Percentiles rank a stretch among this genome's conserved stretches.
Evolutionary conservation across 2,797 vertebrate species (phyloP).

Genomic region (Hafferia zeledoni): DNA sequence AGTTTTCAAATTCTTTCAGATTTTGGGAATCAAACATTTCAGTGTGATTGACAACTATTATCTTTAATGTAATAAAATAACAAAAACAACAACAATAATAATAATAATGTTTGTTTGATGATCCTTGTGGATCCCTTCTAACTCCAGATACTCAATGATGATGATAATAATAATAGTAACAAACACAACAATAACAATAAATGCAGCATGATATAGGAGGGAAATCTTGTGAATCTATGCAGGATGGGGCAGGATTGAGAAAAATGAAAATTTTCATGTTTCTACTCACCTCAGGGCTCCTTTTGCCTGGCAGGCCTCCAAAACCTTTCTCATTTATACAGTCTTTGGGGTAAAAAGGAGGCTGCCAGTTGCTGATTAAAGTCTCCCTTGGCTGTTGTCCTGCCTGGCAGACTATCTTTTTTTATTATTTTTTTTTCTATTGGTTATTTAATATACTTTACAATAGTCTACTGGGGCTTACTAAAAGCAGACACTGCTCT

Average conservation of each 20-base stretch:
- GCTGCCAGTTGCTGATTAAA: conserved; percentile 25
- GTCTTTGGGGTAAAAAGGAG: conserved; percentile 3
- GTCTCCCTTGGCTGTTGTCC: conserved; percentile 45
- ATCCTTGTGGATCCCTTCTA: not conserved
- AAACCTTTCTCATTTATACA: conserved; percentile 27
- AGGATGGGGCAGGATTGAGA: not conserved
- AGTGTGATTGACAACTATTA: not conserved
- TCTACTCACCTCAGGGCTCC: not conserved
- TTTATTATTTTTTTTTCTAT: not conserved
- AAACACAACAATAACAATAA: not conserved
- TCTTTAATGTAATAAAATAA: not conserved
- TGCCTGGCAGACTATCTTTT: not conserved
- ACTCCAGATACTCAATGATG: not conserved
- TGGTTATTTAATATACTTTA: conserved; percentile 42
- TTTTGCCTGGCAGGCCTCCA: conserved; percentile 29
- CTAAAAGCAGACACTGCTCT: not conserved
- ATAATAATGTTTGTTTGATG: not conserved
- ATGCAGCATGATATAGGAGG: not conserved
- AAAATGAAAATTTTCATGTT: not conserved
- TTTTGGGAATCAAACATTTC: not conserved
- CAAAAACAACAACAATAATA: not conserved
- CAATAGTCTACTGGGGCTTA: not conserved
- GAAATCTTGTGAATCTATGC: not conserved
- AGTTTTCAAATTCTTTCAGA: not conserved
- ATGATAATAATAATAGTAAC: no score